These are phyloP conservation scores for Spinus pinus DNA, from an alignment of 2,797 vertebrate genomes.

Conservation along the genomic window DNA sequence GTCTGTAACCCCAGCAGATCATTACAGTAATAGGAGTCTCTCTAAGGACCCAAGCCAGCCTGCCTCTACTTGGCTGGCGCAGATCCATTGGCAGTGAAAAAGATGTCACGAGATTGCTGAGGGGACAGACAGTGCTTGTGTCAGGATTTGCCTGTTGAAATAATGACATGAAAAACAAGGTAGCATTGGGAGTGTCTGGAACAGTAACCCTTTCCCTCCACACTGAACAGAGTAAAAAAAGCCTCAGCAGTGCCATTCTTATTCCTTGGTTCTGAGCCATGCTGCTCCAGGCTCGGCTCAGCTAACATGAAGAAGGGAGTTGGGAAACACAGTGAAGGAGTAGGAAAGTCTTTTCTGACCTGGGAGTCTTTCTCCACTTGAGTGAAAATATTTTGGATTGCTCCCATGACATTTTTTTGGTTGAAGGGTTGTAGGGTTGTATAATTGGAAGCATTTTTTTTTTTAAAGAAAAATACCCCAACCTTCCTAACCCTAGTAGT, in stretches of 20 bases:
- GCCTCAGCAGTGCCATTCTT: background rate
- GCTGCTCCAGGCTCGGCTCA: background rate
- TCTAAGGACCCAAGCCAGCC: background rate
- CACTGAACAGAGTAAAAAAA: background rate
- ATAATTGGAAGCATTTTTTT: background rate
- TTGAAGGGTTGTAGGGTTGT: background rate
- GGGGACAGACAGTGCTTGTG: background rate
- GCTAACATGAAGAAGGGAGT: background rate
- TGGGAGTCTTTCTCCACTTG: background rate
- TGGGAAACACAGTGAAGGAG: background rate
- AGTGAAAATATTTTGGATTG: background rate
- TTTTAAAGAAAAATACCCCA: rapidly evolving
- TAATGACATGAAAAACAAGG: background rate
- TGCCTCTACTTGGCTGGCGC: background rate
- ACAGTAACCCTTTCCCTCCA: background rate
- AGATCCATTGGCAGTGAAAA: background rate
- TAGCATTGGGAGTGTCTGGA: background rate
- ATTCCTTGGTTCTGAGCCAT: background rate
- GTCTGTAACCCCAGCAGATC: background rate
- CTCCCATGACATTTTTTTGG: background rate
- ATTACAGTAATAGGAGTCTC: background rate
- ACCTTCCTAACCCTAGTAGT: background rate
- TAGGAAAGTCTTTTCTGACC: background rate
- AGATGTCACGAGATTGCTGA: background rate
- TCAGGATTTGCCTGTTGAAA: background rate